A percentile compares a stretch with the other conserved stretches of the same genome.
phyloP scores from a whole-genome alignment of 2,888 invertebrate genomes.

The Machimus atricapillus region DNA sequence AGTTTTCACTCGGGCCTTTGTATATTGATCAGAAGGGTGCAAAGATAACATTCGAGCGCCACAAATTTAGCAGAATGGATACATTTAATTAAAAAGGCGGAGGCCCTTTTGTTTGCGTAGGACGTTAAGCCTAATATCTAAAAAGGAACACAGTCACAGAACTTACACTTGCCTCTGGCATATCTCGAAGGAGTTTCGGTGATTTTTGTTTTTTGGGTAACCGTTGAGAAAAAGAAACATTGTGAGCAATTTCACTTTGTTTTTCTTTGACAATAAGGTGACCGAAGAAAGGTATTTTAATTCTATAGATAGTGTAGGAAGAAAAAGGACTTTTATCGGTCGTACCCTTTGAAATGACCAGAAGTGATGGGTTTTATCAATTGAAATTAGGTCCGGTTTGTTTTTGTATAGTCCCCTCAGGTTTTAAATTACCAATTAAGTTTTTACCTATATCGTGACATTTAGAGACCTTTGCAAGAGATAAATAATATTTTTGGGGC shows the following conservation, averaged over 20 bases:
- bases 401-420: neutral
- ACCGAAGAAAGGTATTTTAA: neutral
- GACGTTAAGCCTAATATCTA: neutral
- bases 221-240: neutral
- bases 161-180: neutral
- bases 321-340: neutral
- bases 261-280: neutral
- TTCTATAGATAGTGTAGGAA: neutral
- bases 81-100: neutral
- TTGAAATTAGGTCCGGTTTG: neutral
- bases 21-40: neutral
- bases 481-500: neutral
- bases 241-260: neutral
- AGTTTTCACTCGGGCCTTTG: neutral
- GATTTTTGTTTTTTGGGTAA: neutral
- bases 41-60: neutral
- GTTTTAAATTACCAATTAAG: neutral
- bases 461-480: neutral
- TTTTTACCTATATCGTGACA: neutral
- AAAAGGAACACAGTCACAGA: neutral
- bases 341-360: neutral
- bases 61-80: neutral
- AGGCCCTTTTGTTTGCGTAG: neutral
- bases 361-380: neutral
- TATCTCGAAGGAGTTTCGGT: neutral